Conservation (phyloP, 2,797 vertebrate species). For the Salmo trutta region DNA sequence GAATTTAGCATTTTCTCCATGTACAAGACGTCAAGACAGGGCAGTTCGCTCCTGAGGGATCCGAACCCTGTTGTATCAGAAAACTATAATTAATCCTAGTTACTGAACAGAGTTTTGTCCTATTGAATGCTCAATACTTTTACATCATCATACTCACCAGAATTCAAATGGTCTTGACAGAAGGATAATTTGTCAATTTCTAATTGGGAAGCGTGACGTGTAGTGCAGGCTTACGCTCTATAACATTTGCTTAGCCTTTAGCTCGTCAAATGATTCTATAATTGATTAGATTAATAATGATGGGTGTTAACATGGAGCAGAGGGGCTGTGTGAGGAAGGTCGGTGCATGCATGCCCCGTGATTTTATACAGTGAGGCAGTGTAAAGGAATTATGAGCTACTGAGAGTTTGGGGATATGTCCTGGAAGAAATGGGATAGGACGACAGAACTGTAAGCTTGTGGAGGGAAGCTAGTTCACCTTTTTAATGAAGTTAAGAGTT, state of each 20-base stretch:
- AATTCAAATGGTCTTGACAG: constrained; percentile 48
- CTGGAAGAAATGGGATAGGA: constrained; percentile 37
- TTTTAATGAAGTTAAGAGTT: not conserved
- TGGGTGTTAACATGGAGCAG: constrained; percentile 68
- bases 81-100: constrained; percentile 64
- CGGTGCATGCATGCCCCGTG: constrained; percentile 50
- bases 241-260: constrained; percentile 77
- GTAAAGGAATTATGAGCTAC: constrained; percentile 61
- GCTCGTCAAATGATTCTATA: constrained; percentile 76
- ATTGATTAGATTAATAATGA: constrained; percentile 82
- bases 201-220: constrained; percentile 69
- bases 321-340: constrained; percentile 58
- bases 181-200: constrained; percentile 52
- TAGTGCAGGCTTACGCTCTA: constrained; percentile 61
- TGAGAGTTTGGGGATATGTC: constrained; percentile 42
- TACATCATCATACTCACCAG: constrained; percentile 52
- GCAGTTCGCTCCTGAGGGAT: constrained; percentile 43
- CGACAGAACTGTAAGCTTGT: constrained; percentile 16
- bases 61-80: constrained; percentile 53
- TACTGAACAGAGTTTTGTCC: constrained; percentile 44
- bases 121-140: constrained; percentile 55
- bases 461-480: constrained; percentile 20
- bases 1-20: constrained; percentile 60
- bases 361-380: constrained; percentile 60
- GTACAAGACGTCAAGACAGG: constrained; percentile 9